Base-by-base conservation (phyloP, 2,113 vertebrate species). In the Thryonomys swinderianus region DNA sequence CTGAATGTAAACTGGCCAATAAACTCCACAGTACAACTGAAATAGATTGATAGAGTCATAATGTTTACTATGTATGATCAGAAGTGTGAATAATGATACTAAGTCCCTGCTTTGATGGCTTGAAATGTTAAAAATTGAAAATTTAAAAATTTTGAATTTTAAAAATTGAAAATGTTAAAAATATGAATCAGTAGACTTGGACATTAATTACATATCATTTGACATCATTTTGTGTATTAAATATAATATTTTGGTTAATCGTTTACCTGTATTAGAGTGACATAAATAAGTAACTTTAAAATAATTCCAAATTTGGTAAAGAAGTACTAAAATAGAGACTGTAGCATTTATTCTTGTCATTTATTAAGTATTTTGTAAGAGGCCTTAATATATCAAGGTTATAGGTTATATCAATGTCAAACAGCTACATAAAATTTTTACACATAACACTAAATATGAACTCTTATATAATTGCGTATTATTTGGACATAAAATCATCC, bases 401-500 rank as follows among this genome's bases (percentile, higher is more conserved):
- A 32, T 64, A 30, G 23, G 5, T 9, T 51, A 78, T 53, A 66
- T 80, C 17, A 78, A 78, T 64, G 84, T 69, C 4, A 96, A 80
- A 80, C 80, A 84, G 90, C 66, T 73, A 86, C 80, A 69, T 69
- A 81, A 76, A 67, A 86, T 3, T 53, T 87, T 64, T 82, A 95
- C 27, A 71, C 14, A 62, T 23, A 40, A 20, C 45, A 55, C 79
- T 82, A 91, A 53, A 81, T 57, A 78, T 40, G 17, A 73, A 90
- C 14, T 80, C 1, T 64, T 87, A 20, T 20, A 84, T 32, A 85
- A 42, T 93, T 69, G 76, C 40, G 53, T 59, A 37, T 40, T 48
- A 48, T 23, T 78, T 59, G n/a, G 55, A 71, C 27, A 71, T 67
- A 93, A 90, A 92, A 71, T 71, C 40, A 87, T 59, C 91, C 88